Base-by-base conservation (phyloP, 1,140 invertebrate genomes). In the Drosophila sp. region DNA sequence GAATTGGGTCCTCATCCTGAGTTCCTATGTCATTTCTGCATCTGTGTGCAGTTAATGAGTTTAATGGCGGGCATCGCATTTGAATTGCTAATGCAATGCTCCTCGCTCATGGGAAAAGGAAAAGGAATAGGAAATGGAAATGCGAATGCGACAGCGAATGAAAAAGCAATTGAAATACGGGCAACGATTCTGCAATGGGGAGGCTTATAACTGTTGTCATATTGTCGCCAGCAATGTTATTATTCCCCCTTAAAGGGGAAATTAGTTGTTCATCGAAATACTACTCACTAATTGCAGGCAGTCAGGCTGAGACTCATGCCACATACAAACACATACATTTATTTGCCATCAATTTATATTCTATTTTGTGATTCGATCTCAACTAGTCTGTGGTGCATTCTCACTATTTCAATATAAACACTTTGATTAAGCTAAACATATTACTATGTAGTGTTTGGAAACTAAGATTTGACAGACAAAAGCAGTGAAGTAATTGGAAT, bases 31-130 rank as follows among this genome's bases (percentile, higher is more conserved):
- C 34, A 13, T 51, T 56, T 70, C 29, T 66, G 62, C 71, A 73
- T 67, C 51, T 89, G 79, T 89, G 84, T 89, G 83, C 73, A 83
- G 84, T 89, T 89, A 89, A 89, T 89, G 83, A 89, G 83, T 89
- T 89, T 89, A 89, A 89, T 89, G 79, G 80, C 65, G 65, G 62
- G 67, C 80, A 89, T 78, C 78, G 77, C 83, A 89, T 89, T 89
- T 89, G 83, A 89, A 89, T 89, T 89, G 84, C 84, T 80, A 89
- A 89, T 89, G 83, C 83, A 76, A 50, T 50, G 43, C 69, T 29
- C 27, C 7, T 61, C 64, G 59, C 61, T 66, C 78, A 65, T 78
- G 76, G 81, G 72, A 82, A 84, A 81, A 69, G 81, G 78, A 81
- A 63, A 76, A 87, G 70, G 46, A 53, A 53, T 43, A 38, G 46